Percentiles rank a stretch among this genome's conserved stretches.
Evolutionary conservation across 1,140 invertebrate species (phyloP).

Genomic region (Papilio xuthus): DNA sequence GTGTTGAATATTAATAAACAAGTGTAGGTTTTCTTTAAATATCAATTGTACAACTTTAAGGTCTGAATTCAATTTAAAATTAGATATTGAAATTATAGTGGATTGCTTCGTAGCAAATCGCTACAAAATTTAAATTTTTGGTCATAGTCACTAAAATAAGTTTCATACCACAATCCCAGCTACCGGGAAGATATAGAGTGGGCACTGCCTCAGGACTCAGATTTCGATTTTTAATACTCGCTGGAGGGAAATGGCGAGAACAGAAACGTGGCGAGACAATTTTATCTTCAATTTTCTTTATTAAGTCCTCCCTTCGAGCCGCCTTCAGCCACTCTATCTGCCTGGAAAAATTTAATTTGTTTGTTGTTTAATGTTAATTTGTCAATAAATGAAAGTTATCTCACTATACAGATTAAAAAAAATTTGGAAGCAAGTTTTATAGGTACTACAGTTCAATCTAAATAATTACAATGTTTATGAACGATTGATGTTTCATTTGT

Average conservation of each 20-base stretch:
- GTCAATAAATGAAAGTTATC: not conserved
- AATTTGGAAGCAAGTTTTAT: not conserved
- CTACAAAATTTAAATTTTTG: not conserved
- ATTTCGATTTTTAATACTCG: slow-evolving; percentile 59
- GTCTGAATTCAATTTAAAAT: too few species aligned
- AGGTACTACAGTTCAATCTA: not conserved
- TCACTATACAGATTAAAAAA: too few species aligned
- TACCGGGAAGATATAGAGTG: slow-evolving; percentile 57
- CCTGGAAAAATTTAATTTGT: slow-evolving; percentile 44
- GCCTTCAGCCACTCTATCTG: slow-evolving; percentile 67
- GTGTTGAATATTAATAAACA: too few species aligned
- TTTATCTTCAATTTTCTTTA: slow-evolving; percentile 53
- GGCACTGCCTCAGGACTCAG: slow-evolving; percentile 67
- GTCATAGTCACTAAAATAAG: not conserved
- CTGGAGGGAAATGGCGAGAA: slow-evolving; percentile 65
- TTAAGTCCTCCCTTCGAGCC: slow-evolving; percentile 59
- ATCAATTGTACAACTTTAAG: too few species aligned
- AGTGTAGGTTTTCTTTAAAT: too few species aligned
- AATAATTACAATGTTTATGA: not conserved
- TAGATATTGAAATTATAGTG: too few species aligned
- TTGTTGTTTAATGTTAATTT: not conserved
- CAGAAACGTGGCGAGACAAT: slow-evolving; percentile 60
- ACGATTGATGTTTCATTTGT: not conserved
- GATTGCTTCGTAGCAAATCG: not conserved
- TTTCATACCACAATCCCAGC: slow-evolving; percentile 43